These are phyloP conservation scores for Anguilla marmorata DNA, from an alignment of 2,797 vertebrate species.

Conservation along the genomic window DNA sequence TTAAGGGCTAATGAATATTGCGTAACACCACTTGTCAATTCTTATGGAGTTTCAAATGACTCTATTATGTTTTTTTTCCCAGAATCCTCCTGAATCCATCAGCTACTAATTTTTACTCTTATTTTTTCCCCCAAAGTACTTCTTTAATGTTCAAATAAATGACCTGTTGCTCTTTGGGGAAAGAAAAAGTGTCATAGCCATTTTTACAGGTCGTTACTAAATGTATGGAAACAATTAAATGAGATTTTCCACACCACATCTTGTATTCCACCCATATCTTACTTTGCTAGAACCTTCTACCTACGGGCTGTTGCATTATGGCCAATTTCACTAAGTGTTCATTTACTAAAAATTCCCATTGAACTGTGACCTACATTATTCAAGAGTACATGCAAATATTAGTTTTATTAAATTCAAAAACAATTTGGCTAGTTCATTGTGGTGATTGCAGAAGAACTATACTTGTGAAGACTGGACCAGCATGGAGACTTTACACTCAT, in stretches of 20 bases:
- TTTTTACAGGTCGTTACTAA: background rate
- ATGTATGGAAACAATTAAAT: background rate
- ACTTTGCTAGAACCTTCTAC: background rate
- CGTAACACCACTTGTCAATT: constrained; percentile 3
- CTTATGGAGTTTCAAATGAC: background rate
- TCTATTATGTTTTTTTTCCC: background rate
- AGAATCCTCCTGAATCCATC: background rate
- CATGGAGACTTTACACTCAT: background rate
- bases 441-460: background rate
- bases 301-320: background rate
- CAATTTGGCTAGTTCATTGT: background rate
- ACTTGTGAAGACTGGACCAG: background rate
- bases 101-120: background rate
- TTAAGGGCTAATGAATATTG: constrained; percentile 13
- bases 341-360: background rate
- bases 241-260: background rate
- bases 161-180: background rate
- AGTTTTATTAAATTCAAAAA: background rate
- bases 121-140: background rate
- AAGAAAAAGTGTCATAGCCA: background rate
- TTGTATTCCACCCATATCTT: background rate
- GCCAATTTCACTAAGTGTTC: background rate
- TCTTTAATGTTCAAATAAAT: constrained; percentile 5
- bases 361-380: constrained; percentile 9
- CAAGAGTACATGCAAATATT: background rate